Conservation (phyloP, 2,888 invertebrate species). For the Girardia tigrina region DNA sequence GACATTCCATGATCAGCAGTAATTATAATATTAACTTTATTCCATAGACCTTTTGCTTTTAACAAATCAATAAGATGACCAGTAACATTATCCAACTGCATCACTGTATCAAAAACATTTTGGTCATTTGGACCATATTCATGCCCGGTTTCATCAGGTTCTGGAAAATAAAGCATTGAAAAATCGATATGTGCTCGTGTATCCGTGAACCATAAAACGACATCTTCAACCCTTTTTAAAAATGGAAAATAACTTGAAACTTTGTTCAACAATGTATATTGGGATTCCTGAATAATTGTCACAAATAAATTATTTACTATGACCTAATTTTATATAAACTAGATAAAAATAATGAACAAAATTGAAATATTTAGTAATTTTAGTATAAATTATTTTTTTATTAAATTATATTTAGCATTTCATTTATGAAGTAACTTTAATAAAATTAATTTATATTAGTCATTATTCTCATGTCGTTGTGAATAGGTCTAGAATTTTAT, state of each 20-base stretch:
- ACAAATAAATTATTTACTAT: too few relatives aligned
- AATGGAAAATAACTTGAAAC: neutral
- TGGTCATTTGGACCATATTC: constrained; percentile 24
- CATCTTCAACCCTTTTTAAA: constrained; percentile 24
- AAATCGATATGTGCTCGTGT: constrained; percentile 21
- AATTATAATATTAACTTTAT: constrained; percentile 29
- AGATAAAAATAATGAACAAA: too few relatives aligned
- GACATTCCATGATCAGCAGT: constrained; percentile 35
- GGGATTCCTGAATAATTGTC: constrained; percentile 21
- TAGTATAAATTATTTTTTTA: too few relatives aligned
- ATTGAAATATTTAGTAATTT: too few relatives aligned
- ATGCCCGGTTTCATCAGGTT: constrained; percentile 34
- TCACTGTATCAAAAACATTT: constrained; percentile 1
- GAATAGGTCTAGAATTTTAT: too few relatives aligned
- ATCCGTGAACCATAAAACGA: neutral
- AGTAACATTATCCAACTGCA: constrained; percentile 9
- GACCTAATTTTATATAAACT: too few relatives aligned
- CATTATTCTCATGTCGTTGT: too few relatives aligned
- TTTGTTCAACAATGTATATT: neutral
- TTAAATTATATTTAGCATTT: too few relatives aligned
- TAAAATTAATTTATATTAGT: too few relatives aligned
- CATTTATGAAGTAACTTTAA: too few relatives aligned
- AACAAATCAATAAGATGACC: constrained; percentile 24
- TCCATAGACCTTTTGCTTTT: constrained; percentile 15
- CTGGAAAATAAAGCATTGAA: constrained; percentile 29